Evolutionary conservation across 2,797 vertebrate genomes (phyloP).

Genomic region (Peromyscus melanophrys): DNA sequence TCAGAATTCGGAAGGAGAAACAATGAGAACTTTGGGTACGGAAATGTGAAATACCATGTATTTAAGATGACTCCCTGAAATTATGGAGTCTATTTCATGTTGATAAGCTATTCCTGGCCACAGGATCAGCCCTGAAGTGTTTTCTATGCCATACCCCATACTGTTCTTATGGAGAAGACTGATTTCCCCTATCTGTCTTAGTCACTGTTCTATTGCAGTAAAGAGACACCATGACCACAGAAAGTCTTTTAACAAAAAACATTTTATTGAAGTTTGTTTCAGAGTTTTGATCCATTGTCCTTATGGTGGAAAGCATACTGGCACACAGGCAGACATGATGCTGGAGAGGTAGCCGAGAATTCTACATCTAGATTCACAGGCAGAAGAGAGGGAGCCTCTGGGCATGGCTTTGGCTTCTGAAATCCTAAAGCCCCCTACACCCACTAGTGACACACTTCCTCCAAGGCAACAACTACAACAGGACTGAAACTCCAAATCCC

Average conservation of each 20-base stretch:
- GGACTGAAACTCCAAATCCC: too few relatives aligned
- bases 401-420: background rate
- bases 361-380: background rate
- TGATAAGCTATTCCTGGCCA: background rate
- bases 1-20: background rate
- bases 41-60: background rate
- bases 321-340: background rate
- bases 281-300: background rate
- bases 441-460: background rate
- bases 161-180: background rate
- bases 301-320: background rate
- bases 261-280: background rate
- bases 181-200: background rate
- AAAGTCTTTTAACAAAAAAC: background rate
- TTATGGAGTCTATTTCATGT: background rate
- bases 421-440: background rate
- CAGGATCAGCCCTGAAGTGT: accelerated
- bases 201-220: background rate
- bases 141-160: background rate
- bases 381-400: background rate
- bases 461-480: background rate
- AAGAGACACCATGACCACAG: background rate
- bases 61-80: background rate
- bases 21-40: background rate
- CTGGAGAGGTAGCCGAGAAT: background rate